These are phyloP conservation scores for Leptogaster cylindrica DNA, from an alignment of 2,888 invertebrate genomes.

Conservation along the genomic window DNA sequence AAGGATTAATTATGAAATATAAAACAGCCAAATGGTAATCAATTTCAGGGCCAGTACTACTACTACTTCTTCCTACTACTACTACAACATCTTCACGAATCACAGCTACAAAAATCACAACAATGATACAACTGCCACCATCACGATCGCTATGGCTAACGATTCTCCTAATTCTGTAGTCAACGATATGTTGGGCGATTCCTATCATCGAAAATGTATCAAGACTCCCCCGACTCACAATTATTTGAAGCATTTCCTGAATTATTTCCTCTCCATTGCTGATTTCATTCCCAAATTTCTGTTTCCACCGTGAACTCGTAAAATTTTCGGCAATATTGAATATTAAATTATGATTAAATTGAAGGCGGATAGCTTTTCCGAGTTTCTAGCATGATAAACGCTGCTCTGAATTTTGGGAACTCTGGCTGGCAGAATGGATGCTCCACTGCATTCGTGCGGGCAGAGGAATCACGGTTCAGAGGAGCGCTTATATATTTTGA, in stretches of 20 bases:
- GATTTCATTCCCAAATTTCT: neutral
- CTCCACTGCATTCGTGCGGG: too few relatives aligned
- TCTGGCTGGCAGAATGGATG: too few relatives aligned
- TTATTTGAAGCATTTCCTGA: neutral
- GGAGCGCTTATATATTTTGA: too few relatives aligned
- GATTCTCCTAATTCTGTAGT: constrained; percentile 13
- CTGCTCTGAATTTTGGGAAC: too few relatives aligned
- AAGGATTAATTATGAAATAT: constrained; percentile 30
- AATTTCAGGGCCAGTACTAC: constrained; percentile 50
- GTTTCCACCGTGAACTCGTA: constrained; percentile 1
- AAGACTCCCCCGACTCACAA: neutral
- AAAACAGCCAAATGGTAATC: constrained; percentile 49
- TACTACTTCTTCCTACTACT: constrained; percentile 46
- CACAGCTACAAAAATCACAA: constrained; percentile 47
- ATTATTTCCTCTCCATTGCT: neutral
- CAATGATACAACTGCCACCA: constrained; percentile 34
- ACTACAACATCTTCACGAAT: constrained; percentile 44
- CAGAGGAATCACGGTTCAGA: too few relatives aligned
- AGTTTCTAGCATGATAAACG: too few relatives aligned
- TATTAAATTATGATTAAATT: too few relatives aligned
- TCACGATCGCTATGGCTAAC: constrained; percentile 22
- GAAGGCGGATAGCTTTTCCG: too few relatives aligned
- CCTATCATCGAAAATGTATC: neutral
- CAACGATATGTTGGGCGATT: constrained; percentile 25
- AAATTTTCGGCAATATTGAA: too few relatives aligned